Percentiles rank a stretch among this genome's conserved stretches.
Evolutionary conservation across 2,888 invertebrate genomes (phyloP).

Genomic region (Hyposoter didymator): DNA sequence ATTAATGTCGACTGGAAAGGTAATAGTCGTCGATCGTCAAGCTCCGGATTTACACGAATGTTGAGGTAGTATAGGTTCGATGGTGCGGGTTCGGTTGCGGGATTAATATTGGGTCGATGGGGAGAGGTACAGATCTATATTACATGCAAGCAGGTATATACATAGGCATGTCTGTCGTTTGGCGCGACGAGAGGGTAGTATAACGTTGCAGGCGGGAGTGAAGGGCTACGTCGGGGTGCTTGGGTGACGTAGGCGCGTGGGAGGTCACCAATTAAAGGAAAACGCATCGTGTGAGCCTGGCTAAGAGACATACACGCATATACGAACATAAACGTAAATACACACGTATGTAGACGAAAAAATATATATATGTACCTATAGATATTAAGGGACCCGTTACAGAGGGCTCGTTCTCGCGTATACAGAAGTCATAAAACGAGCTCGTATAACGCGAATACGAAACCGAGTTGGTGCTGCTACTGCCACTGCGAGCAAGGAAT

Average conservation of each 20-base stretch:
- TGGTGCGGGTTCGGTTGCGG: constrained; percentile 14
- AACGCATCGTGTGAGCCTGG: constrained; percentile 61
- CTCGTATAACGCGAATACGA: constrained; percentile 61
- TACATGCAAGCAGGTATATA: constrained; percentile 15
- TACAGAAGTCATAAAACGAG: constrained; percentile 60
- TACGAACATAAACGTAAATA: background rate
- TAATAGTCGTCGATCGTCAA: background rate
- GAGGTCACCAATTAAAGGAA: constrained; percentile 71
- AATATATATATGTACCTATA: background rate
- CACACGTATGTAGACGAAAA: background rate
- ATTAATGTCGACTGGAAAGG: background rate
- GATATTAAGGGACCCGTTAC: constrained; percentile 16
- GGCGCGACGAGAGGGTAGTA: constrained; percentile 29
- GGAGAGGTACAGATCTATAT: constrained; percentile 41
- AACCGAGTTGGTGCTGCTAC: constrained; percentile 18
- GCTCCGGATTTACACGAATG: constrained; percentile 13
- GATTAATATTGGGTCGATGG: constrained; percentile 52
- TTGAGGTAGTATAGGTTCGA: constrained; percentile 21
- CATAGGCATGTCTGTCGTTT: constrained; percentile 27
- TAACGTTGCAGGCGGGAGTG: constrained; percentile 27
- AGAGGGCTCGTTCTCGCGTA: constrained; percentile 49
- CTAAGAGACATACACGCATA: constrained; percentile 7
- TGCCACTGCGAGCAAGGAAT: constrained; percentile 30
- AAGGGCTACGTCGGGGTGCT: constrained; percentile 50
- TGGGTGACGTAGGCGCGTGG: constrained; percentile 46